These are phyloP conservation scores for Dryobotodes eremita DNA, from an alignment of 2,888 invertebrate species.

Conservation along the genomic window DNA sequence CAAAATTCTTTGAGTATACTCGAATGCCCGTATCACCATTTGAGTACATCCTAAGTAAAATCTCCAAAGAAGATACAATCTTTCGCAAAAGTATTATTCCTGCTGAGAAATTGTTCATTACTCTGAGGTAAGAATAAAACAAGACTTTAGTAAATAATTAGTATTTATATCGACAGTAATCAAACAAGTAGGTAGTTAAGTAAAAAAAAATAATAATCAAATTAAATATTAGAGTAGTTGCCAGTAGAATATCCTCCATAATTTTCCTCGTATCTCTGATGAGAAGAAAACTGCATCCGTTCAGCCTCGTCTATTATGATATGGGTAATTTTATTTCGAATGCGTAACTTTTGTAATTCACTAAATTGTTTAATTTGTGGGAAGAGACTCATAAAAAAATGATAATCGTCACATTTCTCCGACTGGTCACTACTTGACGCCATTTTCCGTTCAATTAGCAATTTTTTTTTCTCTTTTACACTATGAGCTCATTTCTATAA, in stretches of 20 bases:
- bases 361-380: constrained; percentile 56
- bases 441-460: constrained; percentile 62
- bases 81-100: constrained; percentile 62
- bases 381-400: constrained; percentile 60
- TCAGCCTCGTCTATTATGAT: constrained; percentile 61
- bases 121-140: constrained; percentile 63
- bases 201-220: constrained; percentile 11
- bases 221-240: constrained; percentile 10
- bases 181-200: constrained; percentile 28
- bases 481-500: constrained; percentile 60
- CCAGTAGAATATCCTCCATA: constrained; percentile 59
- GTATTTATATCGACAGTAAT: constrained; percentile 22
- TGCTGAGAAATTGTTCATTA: constrained; percentile 64
- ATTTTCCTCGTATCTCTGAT: constrained; percentile 60
- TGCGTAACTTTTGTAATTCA: constrained; percentile 55
- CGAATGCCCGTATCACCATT: constrained; percentile 58
- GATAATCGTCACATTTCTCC: constrained; percentile 61
- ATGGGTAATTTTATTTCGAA: constrained; percentile 59
- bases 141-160: constrained; percentile 48
- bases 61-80: constrained; percentile 59
- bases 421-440: constrained; percentile 55
- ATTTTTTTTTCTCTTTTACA: constrained; percentile 61
- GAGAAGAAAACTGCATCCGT: constrained; percentile 62
- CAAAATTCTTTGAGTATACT: constrained; percentile 63
- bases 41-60: constrained; percentile 56